Conservation (phyloP, 2,797 vertebrate species). For the Acipenser ruthenus region DNA sequence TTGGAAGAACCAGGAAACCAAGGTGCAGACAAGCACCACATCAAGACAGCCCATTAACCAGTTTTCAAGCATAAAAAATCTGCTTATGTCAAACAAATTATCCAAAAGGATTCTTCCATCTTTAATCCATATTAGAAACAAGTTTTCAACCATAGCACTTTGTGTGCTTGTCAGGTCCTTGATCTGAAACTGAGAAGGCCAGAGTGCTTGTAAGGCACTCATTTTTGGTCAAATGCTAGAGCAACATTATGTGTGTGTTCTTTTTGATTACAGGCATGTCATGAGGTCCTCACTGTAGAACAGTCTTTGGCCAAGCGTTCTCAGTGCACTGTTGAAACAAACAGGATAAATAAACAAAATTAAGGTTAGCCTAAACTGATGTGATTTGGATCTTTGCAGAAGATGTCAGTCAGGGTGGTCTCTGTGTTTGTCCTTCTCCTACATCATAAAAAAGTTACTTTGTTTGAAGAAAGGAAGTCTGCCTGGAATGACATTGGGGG, state of each 20-base stretch:
- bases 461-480: conserved; percentile 25
- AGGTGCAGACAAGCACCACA: too few species aligned
- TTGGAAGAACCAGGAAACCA: too few species aligned
- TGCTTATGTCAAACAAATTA: too few species aligned
- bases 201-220: too few species aligned
- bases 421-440: conserved; percentile 1
- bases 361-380: conserved; percentile 20
- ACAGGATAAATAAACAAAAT: conserved; percentile 3
- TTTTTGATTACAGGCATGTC: not conserved
- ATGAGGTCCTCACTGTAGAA: conserved; percentile 7
- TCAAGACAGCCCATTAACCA: too few species aligned
- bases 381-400: conserved; percentile 19
- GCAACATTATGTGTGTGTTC: not conserved
- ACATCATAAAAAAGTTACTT: conserved; percentile 20
- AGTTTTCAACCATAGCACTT: too few species aligned
- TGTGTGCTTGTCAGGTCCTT: too few species aligned
- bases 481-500: conserved; percentile 21
- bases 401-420: conserved; percentile 28
- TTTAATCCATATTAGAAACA: too few species aligned
- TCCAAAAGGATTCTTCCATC: too few species aligned
- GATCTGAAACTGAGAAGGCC: too few species aligned
- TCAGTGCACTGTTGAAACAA: not conserved
- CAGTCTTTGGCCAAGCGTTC: not conserved
- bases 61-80: too few species aligned
- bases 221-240: too few species aligned